Conservation (phyloP, 1,140 invertebrate genomes). For the Teleopsis dalmanni region DNA sequence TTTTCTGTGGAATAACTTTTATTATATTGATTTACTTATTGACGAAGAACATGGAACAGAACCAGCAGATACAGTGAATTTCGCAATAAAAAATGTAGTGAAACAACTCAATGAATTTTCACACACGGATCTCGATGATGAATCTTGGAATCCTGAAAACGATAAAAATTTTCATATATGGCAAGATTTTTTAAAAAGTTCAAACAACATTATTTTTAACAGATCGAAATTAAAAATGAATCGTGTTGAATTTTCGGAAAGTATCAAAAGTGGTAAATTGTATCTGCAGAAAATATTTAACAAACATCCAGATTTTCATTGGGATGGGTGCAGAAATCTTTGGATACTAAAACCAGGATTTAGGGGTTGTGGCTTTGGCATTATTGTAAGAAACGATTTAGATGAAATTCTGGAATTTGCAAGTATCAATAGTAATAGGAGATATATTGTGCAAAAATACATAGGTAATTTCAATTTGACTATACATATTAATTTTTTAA, state of each 20-base stretch:
- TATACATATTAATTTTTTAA: no score
- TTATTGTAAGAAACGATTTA: conserved; percentile 51
- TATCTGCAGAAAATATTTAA: background rate
- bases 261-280: conserved; percentile 50
- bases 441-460: conserved; percentile 87
- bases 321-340: conserved; percentile 73
- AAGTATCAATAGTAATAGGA: conserved; percentile 52
- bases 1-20: conserved; percentile 53
- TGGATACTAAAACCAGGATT: conserved; percentile 93
- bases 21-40: conserved; percentile 16
- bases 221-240: conserved; percentile 45
- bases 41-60: conserved; percentile 21
- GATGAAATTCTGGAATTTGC: conserved; percentile 59
- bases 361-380: conserved; percentile 79
- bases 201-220: conserved; percentile 45
- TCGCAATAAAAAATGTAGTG: conserved; percentile 45
- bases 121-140: conserved; percentile 23
- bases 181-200: conserved; percentile 56
- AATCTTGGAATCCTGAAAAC: conserved; percentile 4
- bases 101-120: conserved; percentile 27
- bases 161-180: conserved; percentile 55
- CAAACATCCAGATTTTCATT: conserved; percentile 43
- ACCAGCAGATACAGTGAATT: conserved; percentile 47
- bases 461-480: no score
- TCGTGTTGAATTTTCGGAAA: conserved; percentile 43